phyloP scores from a whole-genome alignment of 2,888 invertebrate genomes.

The Rhamphomyia laevipes region DNA sequence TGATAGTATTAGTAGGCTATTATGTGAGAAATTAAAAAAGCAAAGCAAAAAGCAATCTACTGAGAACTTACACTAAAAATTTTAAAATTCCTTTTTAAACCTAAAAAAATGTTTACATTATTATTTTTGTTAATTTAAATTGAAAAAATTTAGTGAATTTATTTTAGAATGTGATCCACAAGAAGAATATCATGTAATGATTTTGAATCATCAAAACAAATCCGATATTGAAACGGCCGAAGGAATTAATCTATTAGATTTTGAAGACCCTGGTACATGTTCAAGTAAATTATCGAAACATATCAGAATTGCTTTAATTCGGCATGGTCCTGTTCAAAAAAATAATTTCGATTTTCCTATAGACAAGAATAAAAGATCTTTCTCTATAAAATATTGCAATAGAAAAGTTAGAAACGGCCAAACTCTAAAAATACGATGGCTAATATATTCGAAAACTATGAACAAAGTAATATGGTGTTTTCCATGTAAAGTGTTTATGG shows the following conservation, averaged over 20 bases:
- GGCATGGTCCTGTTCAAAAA: not conserved
- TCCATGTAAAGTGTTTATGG: not conserved
- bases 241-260: not conserved
- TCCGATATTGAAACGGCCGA: not conserved
- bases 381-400: not conserved
- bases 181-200: not conserved
- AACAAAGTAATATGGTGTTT: not conserved
- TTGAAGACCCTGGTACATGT: not conserved
- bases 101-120: too few relatives aligned
- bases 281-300: not conserved
- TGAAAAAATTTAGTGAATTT: too few relatives aligned
- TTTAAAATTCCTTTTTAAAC: too few relatives aligned
- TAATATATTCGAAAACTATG: not conserved
- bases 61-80: too few relatives aligned
- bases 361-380: not conserved
- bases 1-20: too few relatives aligned
- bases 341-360: slow-evolving; percentile 1
- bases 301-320: not conserved
- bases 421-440: slow-evolving; percentile 1
- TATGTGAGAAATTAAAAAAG: too few relatives aligned
- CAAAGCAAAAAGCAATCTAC: too few relatives aligned
- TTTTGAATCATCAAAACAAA: not conserved
- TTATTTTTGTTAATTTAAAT: too few relatives aligned
- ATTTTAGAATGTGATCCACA: not conserved
- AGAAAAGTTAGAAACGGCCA: not conserved